Evolutionary conservation across 2,113 vertebrate species (phyloP).

Genomic region (Tauraco erythrolophus): DNA sequence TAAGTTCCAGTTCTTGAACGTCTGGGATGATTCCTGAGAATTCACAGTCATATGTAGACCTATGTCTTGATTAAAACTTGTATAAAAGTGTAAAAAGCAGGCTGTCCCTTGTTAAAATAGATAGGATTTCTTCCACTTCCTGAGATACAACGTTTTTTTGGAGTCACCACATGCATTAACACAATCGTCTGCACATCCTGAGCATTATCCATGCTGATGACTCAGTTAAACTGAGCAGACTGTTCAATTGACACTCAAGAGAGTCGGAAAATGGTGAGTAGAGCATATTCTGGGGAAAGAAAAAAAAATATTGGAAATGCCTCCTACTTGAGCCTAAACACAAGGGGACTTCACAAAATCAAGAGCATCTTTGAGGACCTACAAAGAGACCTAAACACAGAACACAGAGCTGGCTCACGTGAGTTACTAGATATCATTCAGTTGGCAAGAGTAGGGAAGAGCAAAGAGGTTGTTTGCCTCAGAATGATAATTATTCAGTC

Average conservation of each 20-base stretch:
- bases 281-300: not conserved
- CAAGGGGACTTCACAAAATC: not conserved
- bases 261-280: not conserved
- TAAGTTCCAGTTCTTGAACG: not conserved
- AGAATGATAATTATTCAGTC: not conserved
- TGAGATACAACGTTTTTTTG: not conserved
- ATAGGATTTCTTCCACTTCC: not conserved
- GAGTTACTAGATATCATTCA: not conserved
- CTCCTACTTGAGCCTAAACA: not conserved
- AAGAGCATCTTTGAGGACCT: not conserved
- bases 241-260: not conserved
- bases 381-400: not conserved
- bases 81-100: not conserved
- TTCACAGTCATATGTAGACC: not conserved
- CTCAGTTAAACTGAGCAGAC: not conserved
- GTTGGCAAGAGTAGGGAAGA: not conserved
- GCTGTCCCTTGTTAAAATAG: not conserved
- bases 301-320: not conserved
- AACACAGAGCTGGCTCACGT: not conserved
- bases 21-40: not conserved
- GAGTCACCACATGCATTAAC: not conserved
- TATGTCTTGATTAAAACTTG: not conserved
- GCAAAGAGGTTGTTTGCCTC: not conserved
- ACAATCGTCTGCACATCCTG: not conserved
- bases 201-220: not conserved